Conservation (phyloP, 2,113 vertebrate species). For the Mystacornis crossleyi region DNA sequence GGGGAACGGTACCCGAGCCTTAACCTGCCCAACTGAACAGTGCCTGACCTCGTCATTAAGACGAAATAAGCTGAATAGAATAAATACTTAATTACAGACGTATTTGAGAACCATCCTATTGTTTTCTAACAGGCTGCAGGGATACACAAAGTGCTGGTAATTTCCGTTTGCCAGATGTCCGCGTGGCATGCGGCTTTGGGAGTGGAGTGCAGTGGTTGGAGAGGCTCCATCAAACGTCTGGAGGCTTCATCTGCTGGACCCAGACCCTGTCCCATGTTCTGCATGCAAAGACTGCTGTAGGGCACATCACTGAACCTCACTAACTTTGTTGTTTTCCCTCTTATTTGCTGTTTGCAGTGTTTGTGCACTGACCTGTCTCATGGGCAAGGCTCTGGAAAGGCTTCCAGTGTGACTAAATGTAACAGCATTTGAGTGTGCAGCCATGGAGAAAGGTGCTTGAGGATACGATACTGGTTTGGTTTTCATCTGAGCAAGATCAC, state of each 20-base stretch:
- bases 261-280: not conserved
- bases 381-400: not conserved
- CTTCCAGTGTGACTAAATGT: not conserved
- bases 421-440: not conserved
- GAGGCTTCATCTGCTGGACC: not conserved
- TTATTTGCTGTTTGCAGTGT: not conserved
- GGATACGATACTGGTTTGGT: not conserved
- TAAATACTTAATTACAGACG: not conserved
- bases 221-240: not conserved
- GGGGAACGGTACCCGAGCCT: rapidly evolving
- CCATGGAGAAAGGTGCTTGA: not conserved
- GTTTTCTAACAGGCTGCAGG: constrained; percentile 64
- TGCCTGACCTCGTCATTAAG: not conserved
- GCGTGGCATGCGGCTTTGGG: not conserved
- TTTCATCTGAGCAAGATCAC: not conserved
- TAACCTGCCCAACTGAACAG: not conserved
- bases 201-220: not conserved
- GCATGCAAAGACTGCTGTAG: not conserved
- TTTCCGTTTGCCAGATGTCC: not conserved
- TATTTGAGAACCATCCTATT: constrained; percentile 28
- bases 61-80: not conserved
- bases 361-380: not conserved
- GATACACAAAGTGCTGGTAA: constrained; percentile 65
- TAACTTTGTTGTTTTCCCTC: not conserved
- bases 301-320: not conserved